These are phyloP conservation scores for Climacteris rufus DNA, from an alignment of 2,113 vertebrate genomes.

Conservation along the genomic window DNA sequence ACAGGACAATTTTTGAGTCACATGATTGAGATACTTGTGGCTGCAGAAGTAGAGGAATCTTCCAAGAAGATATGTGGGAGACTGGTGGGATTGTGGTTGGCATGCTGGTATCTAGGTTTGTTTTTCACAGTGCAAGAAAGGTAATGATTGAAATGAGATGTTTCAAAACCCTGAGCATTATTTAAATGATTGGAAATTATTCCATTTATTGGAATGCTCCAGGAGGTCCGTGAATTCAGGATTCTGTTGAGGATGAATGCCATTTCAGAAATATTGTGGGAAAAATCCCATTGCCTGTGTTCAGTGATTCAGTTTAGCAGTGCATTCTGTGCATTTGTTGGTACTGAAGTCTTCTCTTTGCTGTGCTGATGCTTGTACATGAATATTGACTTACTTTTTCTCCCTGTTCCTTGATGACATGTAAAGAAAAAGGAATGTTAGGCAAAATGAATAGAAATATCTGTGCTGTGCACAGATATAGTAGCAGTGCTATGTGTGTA, in stretches of 20 bases:
- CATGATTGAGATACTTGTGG: not conserved
- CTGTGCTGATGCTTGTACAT: not conserved
- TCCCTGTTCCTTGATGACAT: not conserved
- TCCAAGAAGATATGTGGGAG: not conserved
- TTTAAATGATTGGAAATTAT: not conserved
- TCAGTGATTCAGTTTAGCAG: not conserved
- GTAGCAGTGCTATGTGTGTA: not conserved
- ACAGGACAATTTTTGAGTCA: not conserved
- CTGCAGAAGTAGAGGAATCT: not conserved
- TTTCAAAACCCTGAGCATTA: not conserved
- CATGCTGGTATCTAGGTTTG: not conserved
- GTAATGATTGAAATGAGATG: not conserved
- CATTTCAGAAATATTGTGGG: not conserved
- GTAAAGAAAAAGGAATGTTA: not conserved
- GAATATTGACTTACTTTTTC: not conserved
- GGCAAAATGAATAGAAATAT: not conserved
- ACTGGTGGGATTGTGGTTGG: not conserved
- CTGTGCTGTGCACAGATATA: not conserved
- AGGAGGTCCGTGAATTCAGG: not conserved
- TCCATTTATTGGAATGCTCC: not conserved
- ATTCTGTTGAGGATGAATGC: rapidly evolving
- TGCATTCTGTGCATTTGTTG: not conserved
- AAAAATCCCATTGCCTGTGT: not conserved
- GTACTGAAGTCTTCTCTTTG: not conserved
- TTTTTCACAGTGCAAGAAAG: not conserved